Evolutionary conservation across 2,888 invertebrate species (phyloP).

Genomic region (Odontocolon sp.): DNA sequence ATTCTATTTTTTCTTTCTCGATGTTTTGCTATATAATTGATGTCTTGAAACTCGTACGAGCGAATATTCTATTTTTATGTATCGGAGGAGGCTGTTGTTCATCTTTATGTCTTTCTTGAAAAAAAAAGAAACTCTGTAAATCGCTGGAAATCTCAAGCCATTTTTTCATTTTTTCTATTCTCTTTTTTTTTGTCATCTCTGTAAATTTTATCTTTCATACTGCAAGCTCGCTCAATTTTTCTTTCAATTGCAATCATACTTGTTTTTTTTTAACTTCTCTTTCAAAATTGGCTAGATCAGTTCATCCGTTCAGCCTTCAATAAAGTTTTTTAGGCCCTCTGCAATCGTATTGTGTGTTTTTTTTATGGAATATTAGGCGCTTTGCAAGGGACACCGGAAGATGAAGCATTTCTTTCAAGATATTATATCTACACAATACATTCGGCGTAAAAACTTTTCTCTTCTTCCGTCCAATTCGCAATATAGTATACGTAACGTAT

Average conservation of each 20-base stretch:
- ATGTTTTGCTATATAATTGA: too few relatives aligned
- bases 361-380: constrained; percentile 24
- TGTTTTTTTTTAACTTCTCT: background rate
- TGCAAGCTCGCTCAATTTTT: constrained; percentile 42
- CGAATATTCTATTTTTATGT: constrained; percentile 52
- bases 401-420: background rate
- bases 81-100: background rate
- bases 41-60: constrained; percentile 38
- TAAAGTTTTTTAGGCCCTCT: constrained; percentile 33
- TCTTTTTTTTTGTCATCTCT: background rate
- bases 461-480: background rate
- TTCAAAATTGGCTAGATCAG: constrained; percentile 31
- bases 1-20: constrained; percentile 23
- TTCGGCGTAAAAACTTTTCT: background rate
- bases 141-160: constrained; percentile 38
- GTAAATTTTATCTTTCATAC: constrained; percentile 18
- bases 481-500: background rate
- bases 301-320: constrained; percentile 11
- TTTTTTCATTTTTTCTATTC: background rate
- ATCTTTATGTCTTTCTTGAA: background rate
- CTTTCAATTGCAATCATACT: constrained; percentile 1
- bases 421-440: background rate
- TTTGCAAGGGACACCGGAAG: constrained; percentile 28
- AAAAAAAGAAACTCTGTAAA: constrained; percentile 16
- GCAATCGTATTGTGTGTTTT: constrained; percentile 9